Percentiles rank a stretch among this genome's conserved stretches.
phyloP scores from a whole-genome alignment of 2,888 invertebrate species.

The Oligia fasciuncula region DNA sequence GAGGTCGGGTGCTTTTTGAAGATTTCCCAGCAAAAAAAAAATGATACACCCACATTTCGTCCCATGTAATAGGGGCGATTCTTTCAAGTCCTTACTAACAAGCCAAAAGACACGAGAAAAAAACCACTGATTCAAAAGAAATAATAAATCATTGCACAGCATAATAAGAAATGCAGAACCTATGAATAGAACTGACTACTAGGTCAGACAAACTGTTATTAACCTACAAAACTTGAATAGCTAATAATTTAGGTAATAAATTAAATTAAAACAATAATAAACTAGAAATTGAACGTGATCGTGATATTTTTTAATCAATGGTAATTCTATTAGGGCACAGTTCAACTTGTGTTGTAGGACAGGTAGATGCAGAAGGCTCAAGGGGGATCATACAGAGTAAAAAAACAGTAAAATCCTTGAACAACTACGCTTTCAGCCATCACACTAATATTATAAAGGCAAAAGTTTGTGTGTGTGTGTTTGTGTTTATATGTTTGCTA shows the following conservation, averaged over 20 bases:
- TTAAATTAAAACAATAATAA: constrained; percentile 62
- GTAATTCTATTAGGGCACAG: constrained; percentile 62
- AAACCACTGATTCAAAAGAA: not conserved
- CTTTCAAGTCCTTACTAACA: not conserved
- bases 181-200: constrained; percentile 27
- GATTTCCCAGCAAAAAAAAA: no score
- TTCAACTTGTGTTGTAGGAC: constrained; percentile 38
- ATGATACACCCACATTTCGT: no score
- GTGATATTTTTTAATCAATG: constrained; percentile 67
- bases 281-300: constrained; percentile 49
- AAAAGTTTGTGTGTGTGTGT: no score
- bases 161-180: constrained; percentile 22
- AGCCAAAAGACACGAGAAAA: not conserved
- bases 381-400: not conserved
- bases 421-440: not conserved
- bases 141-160: constrained; percentile 39
- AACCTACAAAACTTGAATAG: constrained; percentile 61
- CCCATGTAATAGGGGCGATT: not conserved
- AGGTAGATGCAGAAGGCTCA: constrained; percentile 24
- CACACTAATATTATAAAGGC: no score
- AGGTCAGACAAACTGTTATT: constrained; percentile 50
- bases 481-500: no score
- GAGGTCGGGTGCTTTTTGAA: no score
- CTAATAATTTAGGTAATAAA: constrained; percentile 56
- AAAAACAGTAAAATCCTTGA: not conserved